These are phyloP conservation scores for Didymodactylos carnosus DNA, from an alignment of 2,888 invertebrate genomes.

Conservation along the genomic window DNA sequence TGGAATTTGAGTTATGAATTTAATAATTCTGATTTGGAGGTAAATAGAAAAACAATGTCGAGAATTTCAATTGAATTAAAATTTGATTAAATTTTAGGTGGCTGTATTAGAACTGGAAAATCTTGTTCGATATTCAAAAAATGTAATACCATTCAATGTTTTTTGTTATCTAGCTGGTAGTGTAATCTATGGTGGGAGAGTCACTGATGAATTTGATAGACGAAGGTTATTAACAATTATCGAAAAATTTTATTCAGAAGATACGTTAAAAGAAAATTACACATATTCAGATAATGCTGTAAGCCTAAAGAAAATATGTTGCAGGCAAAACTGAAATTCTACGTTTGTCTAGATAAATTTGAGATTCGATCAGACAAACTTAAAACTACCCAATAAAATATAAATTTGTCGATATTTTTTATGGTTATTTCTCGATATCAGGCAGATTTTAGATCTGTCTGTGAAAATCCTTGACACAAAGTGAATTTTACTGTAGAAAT, in stretches of 20 bases:
- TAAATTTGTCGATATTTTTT: no score
- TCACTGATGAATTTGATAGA: slow-evolving; percentile 33
- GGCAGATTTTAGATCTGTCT: no score
- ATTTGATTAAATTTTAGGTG: slow-evolving; percentile 21
- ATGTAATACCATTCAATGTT: slow-evolving; percentile 27
- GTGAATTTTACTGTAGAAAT: no score
- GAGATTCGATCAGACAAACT: no score
- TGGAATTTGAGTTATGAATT: slow-evolving; percentile 35
- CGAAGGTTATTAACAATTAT: slow-evolving; percentile 29
- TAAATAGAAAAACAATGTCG: slow-evolving; percentile 15
- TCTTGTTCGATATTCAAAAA: slow-evolving; percentile 23
- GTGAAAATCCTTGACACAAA: no score
- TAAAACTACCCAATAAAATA: no score
- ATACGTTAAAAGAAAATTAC: slow-evolving; percentile 23
- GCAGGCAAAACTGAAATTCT: not conserved
- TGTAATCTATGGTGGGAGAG: slow-evolving; percentile 32
- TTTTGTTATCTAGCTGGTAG: slow-evolving; percentile 30
- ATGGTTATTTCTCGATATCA: no score
- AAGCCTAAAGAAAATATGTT: no score
- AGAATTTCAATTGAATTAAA: not conserved
- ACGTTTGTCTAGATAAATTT: no score
- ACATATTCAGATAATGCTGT: slow-evolving; percentile 25
- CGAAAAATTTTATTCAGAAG: slow-evolving; percentile 25
- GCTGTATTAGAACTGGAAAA: slow-evolving; percentile 27
- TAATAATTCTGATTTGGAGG: slow-evolving; percentile 34